Base-by-base conservation (phyloP, 2,797 vertebrate genomes). In the Australoheros facetus region DNA sequence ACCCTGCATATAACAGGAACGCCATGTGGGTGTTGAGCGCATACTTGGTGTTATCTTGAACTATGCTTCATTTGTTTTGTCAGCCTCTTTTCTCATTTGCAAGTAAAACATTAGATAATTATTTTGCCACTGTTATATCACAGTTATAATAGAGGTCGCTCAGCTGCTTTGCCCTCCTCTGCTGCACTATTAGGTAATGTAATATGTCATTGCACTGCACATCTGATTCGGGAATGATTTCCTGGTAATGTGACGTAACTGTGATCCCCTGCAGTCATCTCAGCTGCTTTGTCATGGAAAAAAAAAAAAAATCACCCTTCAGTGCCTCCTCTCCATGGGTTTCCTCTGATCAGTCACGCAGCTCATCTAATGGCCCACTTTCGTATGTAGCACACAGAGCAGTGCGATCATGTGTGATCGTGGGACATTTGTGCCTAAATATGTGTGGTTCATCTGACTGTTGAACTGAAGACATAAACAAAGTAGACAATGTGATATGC, bases 211-310 rank as follows among this genome's bases (percentile, higher is more conserved):
- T 62, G 56, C 23, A 7, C 56, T 53, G 71, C 79, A 72, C 58
- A 75, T 81, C 58, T 75, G 83, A 80, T 75, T 81, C 11, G 17
- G 73, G 75, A 84, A 75, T 85, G 76, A 51, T 85, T 77, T 64
- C 45, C 77, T 56, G 19, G 58, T 54, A 37, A 82, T 17, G 64
- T 90, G 81, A 89, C 16, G 51, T 85, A 89, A 85, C 85, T 6
- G 66, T 34, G 73, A 90, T 76, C 48, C 66, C 86, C 80, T 71
- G 57, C 75, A 74, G 71, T 73, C 85, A 51, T 73, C 62, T 72
- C 45, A 60, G 83, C 70, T 71, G 80, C 82, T 84, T 79, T 75
- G 62, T 80, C 80, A 81, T 56, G 66, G 42, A 71, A 87, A 80
- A 75, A 66, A 64, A 77, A 60, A 87, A 81, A 73, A 74, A 80